Percentiles rank a stretch among this genome's conserved stretches.
Conservation (phyloP, 2,888 invertebrate species). For the Temnothorax ravouxi region DNA sequence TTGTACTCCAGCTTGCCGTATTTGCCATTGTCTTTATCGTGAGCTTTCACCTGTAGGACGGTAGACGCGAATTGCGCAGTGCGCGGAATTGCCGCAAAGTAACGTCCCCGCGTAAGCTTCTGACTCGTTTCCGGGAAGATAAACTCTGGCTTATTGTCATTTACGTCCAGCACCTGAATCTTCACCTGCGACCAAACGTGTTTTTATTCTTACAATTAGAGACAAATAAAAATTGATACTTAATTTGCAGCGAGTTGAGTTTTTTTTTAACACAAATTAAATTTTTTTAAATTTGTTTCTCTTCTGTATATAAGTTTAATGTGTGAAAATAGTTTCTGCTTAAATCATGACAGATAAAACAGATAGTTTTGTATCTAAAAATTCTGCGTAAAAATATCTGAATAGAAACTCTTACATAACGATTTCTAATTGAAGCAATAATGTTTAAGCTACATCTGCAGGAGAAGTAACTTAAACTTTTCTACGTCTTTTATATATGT, state of each 20-base stretch:
- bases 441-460: too few species aligned
- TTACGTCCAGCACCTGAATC: slow-evolving; percentile 94
- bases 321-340: neutral
- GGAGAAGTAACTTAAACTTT: neutral
- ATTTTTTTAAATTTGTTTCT: neutral
- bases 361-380: neutral
- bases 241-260: neutral
- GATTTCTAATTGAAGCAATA: neutral
- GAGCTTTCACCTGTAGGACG: slow-evolving; percentile 94
- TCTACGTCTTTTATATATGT: neutral
- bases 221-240: neutral
- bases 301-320: neutral
- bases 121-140: slow-evolving; percentile 89
- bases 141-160: slow-evolving; percentile 96
- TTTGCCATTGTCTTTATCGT: slow-evolving; percentile 94
- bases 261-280: neutral
- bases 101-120: slow-evolving; percentile 89
- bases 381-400: neutral
- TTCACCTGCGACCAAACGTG: slow-evolving; percentile 87
- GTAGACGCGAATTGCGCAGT: slow-evolving; percentile 92
- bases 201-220: slow-evolving; percentile 9
- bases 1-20: slow-evolving; percentile 93
- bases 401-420: neutral
- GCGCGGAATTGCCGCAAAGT: slow-evolving; percentile 93
- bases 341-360: neutral